phyloP scores from a whole-genome alignment of 2,888 invertebrate genomes.

The Osmoderma eremita region DNA sequence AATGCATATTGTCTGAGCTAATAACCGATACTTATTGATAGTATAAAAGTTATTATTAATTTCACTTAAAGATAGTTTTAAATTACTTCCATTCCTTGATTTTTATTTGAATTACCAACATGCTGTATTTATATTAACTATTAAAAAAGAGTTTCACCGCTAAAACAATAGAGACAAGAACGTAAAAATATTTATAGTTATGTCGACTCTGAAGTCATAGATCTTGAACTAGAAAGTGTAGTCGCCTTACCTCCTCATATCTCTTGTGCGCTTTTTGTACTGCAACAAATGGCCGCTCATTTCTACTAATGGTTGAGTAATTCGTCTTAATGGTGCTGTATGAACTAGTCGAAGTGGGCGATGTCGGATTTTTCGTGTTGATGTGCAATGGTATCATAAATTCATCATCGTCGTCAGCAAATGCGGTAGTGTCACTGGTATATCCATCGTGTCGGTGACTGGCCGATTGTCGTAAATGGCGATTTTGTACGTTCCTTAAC shows the following conservation, averaged over 20 bases:
- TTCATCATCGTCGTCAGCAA: conserved; percentile 80
- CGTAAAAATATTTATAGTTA: too few species aligned
- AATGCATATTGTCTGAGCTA: too few species aligned
- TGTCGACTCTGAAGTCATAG: too few species aligned
- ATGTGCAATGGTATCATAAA: conserved; percentile 77
- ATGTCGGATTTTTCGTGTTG: conserved; percentile 65
- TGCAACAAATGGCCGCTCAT: conserved; percentile 72
- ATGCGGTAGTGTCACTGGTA: conserved; percentile 81
- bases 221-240: too few species aligned
- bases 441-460: conserved; percentile 76
- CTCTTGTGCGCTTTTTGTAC: conserved; percentile 69
- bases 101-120: too few species aligned
- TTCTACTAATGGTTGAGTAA: conserved; percentile 58
- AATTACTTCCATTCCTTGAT: too few species aligned
- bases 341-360: conserved; percentile 50
- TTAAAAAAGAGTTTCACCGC: too few species aligned
- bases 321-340: conserved; percentile 48
- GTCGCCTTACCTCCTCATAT: conserved; percentile 57
- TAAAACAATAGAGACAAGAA: too few species aligned
- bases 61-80: too few species aligned
- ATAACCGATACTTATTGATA: too few species aligned
- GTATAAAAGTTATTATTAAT: too few species aligned
- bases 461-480: conserved; percentile 62
- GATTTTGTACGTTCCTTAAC: conserved; percentile 66
- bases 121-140: too few species aligned